phyloP scores from a whole-genome alignment of 2,113 vertebrate genomes.

The Campylorhamphus procurvoides region DNA sequence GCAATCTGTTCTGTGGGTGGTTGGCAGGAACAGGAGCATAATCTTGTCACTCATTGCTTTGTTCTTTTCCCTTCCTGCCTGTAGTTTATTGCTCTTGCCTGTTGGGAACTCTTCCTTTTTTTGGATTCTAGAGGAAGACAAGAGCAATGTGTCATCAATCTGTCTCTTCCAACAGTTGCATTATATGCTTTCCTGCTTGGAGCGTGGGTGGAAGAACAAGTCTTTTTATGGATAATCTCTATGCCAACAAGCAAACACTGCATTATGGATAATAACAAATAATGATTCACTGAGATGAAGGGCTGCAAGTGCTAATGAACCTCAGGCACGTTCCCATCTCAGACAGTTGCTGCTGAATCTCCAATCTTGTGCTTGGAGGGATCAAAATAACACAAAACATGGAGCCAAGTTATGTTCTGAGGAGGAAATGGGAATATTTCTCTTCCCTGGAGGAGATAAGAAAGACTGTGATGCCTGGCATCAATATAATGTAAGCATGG shows the following conservation, averaged over 20 bases:
- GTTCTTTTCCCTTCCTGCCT: not conserved
- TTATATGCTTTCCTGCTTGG: not conserved
- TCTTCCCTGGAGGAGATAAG: not conserved
- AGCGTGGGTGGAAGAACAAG: slow-evolving; percentile 5
- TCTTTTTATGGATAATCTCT: slow-evolving; percentile 15
- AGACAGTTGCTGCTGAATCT: not conserved
- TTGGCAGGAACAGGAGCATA: not conserved
- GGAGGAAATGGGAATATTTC: not conserved
- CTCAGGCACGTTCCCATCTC: not conserved
- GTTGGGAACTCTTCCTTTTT: not conserved
- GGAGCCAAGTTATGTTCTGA: not conserved
- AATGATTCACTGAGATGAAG: not conserved
- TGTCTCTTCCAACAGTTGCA: slow-evolving; percentile 31
- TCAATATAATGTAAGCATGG: not conserved
- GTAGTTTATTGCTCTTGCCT: not conserved
- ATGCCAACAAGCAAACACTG: slow-evolving; percentile 39
- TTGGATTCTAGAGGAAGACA: not conserved
- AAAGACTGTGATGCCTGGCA: not conserved
- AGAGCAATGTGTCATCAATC: not conserved
- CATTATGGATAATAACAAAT: not conserved
- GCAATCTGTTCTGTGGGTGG: not conserved
- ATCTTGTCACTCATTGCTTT: not conserved
- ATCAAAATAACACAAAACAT: not conserved
- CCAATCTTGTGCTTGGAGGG: not conserved
- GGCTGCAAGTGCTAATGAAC: not conserved